Conservation (phyloP, 1,140 invertebrate species). For the Pteromalus puparum region DNA sequence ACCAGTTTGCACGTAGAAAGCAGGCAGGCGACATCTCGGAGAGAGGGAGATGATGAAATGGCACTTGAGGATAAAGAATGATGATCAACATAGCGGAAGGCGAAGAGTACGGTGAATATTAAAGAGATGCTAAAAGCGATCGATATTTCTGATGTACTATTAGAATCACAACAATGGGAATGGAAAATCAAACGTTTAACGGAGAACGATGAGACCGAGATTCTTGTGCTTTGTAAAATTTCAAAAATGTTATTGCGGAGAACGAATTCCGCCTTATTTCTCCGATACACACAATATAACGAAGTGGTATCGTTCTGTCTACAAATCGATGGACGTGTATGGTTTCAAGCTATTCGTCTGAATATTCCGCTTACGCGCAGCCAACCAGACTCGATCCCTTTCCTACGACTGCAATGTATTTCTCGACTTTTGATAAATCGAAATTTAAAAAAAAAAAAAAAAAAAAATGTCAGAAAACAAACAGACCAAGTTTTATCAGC, state of each 20-base stretch:
- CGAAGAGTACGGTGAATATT: not conserved
- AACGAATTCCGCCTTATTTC: not conserved
- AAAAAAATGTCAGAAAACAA: not conserved
- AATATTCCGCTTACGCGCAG: not conserved
- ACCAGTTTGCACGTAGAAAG: not conserved
- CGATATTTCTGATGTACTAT: too few species aligned
- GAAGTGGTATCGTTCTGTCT: too few species aligned
- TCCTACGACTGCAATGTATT: not conserved
- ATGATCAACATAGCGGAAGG: not conserved
- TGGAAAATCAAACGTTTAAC: too few species aligned
- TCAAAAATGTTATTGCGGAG: too few species aligned
- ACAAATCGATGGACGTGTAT: too few species aligned
- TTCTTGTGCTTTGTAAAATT: too few species aligned
- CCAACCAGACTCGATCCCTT: not conserved
- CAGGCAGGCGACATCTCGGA: not conserved
- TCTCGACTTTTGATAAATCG: not conserved
- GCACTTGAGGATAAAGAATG: not conserved
- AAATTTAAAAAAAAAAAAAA: not conserved
- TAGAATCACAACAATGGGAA: too few species aligned
- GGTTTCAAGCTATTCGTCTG: not conserved
- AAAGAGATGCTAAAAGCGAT: too few species aligned
- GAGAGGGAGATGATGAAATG: not conserved
- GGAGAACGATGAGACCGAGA: too few species aligned
- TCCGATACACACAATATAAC: not conserved
- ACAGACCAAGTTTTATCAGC: not conserved